Evolutionary conservation across 2,797 vertebrate genomes (phyloP).

Genomic region (Sebastes vulpes): DNA sequence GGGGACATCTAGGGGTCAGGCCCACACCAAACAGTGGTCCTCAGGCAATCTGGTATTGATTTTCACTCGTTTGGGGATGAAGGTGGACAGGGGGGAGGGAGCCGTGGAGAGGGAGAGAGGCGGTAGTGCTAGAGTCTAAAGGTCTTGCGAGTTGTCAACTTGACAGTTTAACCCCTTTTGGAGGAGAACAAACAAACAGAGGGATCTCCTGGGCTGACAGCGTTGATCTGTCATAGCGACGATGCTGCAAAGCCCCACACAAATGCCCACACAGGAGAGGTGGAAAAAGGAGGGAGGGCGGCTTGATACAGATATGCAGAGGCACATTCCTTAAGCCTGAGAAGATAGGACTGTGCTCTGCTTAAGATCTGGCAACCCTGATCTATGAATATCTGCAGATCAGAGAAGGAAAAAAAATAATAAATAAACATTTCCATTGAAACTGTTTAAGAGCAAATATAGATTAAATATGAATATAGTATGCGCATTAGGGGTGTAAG

Average conservation of each 20-base stretch:
- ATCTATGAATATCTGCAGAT: slow-evolving; percentile 18
- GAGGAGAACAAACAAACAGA: slow-evolving; percentile 86
- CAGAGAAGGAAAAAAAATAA: background rate
- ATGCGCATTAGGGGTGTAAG: rapidly evolving
- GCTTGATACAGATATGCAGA: slow-evolving; percentile 68
- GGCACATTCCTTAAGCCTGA: slow-evolving; percentile 69
- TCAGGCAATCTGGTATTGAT: slow-evolving; percentile 91
- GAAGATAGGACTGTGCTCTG: slow-evolving; percentile 44
- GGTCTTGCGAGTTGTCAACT: slow-evolving; percentile 89
- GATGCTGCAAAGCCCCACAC: slow-evolving; percentile 80
- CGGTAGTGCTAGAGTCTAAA: slow-evolving; percentile 73
- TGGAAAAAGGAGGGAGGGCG: slow-evolving; percentile 22
- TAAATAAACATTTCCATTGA: background rate
- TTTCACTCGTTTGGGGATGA: slow-evolving; percentile 89
- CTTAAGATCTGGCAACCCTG: slow-evolving; percentile 13
- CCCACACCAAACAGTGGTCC: slow-evolving; percentile 89
- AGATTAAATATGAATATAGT: background rate
- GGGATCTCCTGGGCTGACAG: slow-evolving; percentile 84
- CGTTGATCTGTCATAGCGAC: slow-evolving; percentile 83
- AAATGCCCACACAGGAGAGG: slow-evolving; percentile 72
- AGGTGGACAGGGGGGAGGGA: slow-evolving; percentile 62
- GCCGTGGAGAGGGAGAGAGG: slow-evolving; percentile 48
- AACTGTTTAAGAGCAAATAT: background rate
- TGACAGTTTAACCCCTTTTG: slow-evolving; percentile 89
- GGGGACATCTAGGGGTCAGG: slow-evolving; percentile 90